A percentile compares a stretch with the other conserved stretches of the same genome.
Conservation (phyloP, 2,797 vertebrate species). For the Enoplosus armatus region DNA sequence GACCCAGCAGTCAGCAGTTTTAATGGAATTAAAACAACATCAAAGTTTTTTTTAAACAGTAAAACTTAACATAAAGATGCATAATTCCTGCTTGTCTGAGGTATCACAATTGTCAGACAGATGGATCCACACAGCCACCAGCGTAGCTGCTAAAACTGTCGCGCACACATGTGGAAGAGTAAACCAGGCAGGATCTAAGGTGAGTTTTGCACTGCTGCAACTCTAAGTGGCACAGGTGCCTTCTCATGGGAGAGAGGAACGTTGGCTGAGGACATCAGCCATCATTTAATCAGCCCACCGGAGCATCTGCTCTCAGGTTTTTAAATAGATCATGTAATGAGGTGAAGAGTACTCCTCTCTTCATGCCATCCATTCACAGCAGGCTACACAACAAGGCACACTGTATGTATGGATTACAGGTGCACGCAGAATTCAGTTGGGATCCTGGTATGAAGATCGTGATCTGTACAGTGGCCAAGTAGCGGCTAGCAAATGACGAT, state of each 20-base stretch:
- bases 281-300: slow-evolving; percentile 73
- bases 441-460: slow-evolving; percentile 57
- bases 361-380: slow-evolving; percentile 63
- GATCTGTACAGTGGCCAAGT: slow-evolving; percentile 46
- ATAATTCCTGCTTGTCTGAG: background rate
- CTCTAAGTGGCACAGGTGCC: slow-evolving; percentile 55
- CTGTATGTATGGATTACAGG: slow-evolving; percentile 65
- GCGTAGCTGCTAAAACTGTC: slow-evolving; percentile 23
- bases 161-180: background rate
- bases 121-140: slow-evolving; percentile 19
- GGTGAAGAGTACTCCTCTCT: slow-evolving; percentile 56
- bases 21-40: background rate
- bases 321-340: slow-evolving; percentile 76
- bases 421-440: slow-evolving; percentile 55
- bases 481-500: slow-evolving; percentile 28
- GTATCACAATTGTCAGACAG: slow-evolving; percentile 9
- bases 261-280: slow-evolving; percentile 60
- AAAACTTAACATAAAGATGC: background rate
- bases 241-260: slow-evolving; percentile 42
- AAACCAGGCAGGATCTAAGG: slow-evolving; percentile 16
- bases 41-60: background rate
- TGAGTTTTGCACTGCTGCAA: slow-evolving; percentile 34
- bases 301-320: slow-evolving; percentile 70
- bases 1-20: no score
- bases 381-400: slow-evolving; percentile 35